phyloP scores from a whole-genome alignment of 1,140 invertebrate species.

The Physella acuta region DNA sequence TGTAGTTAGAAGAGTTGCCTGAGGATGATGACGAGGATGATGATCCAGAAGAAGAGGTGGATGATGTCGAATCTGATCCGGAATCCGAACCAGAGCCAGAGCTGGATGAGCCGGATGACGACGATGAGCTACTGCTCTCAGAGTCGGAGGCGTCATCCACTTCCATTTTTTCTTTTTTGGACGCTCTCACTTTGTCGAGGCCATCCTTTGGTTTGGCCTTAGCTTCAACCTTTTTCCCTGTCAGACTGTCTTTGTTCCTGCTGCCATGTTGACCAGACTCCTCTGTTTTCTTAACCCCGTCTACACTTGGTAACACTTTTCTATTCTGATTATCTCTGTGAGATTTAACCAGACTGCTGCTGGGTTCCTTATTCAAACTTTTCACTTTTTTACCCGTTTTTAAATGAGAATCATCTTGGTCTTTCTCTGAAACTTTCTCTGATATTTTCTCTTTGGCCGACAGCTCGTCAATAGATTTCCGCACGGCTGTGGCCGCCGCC shows the following conservation, averaged over 20 bases:
- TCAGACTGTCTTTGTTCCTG: neutral
- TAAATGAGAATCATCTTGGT: slow-evolving; percentile 18
- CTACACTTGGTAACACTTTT: too few relatives aligned
- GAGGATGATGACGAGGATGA: slow-evolving; percentile 24
- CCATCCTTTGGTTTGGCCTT: too few relatives aligned
- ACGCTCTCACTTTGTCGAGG: too few relatives aligned
- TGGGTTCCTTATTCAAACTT: neutral
- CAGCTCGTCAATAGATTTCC: slow-evolving; percentile 2
- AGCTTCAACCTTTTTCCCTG: neutral
- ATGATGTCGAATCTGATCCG: slow-evolving; percentile 16
- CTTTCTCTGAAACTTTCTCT: slow-evolving; percentile 4
- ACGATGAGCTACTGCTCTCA: slow-evolving; percentile 26
- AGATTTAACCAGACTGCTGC: neutral
- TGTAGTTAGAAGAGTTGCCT: neutral
- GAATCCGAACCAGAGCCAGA: slow-evolving; percentile 27
- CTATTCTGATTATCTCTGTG: too few relatives aligned
- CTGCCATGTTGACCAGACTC: too few relatives aligned
- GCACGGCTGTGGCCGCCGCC: neutral
- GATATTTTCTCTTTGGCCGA: slow-evolving; percentile 2
- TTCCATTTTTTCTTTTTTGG: slow-evolving; percentile 30
- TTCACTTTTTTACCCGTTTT: neutral
- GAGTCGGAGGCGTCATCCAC: slow-evolving; percentile 24
- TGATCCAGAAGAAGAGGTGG: slow-evolving; percentile 10
- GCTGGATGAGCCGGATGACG: slow-evolving; percentile 29
- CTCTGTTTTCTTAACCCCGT: too few relatives aligned